Base-by-base conservation (phyloP, 2,797 vertebrate species). In the Rhinophrynus dorsalis region DNA sequence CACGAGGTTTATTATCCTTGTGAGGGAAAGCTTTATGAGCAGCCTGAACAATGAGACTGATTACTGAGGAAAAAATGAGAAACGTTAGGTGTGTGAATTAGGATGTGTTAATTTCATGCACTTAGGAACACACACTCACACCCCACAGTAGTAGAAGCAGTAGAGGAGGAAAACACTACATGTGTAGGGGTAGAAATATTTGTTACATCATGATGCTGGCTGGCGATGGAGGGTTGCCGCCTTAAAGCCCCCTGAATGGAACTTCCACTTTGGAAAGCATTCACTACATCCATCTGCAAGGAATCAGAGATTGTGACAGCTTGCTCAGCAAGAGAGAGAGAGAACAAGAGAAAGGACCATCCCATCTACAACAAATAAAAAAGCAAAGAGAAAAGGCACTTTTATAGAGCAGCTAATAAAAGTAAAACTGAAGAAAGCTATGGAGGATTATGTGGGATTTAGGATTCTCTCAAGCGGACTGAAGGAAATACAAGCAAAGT, bases 181-280 rank as follows among this genome's bases (percentile, higher is more conserved):
- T 99, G 97, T 96, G 96, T 95, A 98, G 97, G 97, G 96, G 96
- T 99, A 99, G 97, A 99, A 98, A 99, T 96, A 97, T 98, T 96
- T 96, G 97, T 99, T 99, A 99, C 97, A 99, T 99, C 96, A 94
- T 98, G 97, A 92, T 99, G 97, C 91, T 99, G 97, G 95, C 97
- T 98, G 95, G 93, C 92, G 95, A 96, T 97, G 95, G 97, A 99
- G 91, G 97, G 94, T 93, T 99, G 97, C 86, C 97, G 95, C 96
- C 97, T 98, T 88, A 97, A 93, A 91, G 95, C 93, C 91, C 95
- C 97, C 97, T 99, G 97, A 96, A 99, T 98, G 95, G 97, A 96
- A 94, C 93, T 94, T 95, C 96, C 96, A 92, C 96, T 98, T 95
- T 99, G 97, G 97, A 99, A 99, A 92, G 97, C 97, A 98, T 96